phyloP scores from a whole-genome alignment of 2,113 vertebrate species.

The Oreochromis tanganicae region DNA sequence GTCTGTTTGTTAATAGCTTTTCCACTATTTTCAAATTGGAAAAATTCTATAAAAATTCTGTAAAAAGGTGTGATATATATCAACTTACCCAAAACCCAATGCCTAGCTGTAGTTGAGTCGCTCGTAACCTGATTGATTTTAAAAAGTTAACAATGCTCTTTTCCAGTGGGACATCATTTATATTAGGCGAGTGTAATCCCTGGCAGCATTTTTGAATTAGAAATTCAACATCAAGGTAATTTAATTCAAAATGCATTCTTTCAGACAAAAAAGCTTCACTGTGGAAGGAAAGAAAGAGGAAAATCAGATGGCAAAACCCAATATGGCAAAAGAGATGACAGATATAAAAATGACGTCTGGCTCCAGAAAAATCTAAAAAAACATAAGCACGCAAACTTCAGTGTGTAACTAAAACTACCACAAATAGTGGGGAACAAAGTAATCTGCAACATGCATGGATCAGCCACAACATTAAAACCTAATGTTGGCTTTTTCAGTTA shows the following conservation, averaged over 20 bases:
- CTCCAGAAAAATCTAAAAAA: background rate
- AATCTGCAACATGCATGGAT: background rate
- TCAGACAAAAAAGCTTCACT: background rate
- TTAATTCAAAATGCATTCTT: background rate
- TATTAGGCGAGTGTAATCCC: background rate
- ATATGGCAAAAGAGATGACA: background rate
- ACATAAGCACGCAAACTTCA: background rate
- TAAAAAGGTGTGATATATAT: background rate
- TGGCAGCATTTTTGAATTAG: background rate
- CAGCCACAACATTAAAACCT: background rate
- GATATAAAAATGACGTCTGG: background rate
- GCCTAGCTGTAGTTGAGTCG: background rate
- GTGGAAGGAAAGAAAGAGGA: background rate
- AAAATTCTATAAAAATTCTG: background rate
- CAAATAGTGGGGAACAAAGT: background rate
- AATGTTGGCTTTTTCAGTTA: background rate
- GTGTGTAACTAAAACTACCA: background rate
- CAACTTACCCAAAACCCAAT: background rate
- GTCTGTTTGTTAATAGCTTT: background rate
- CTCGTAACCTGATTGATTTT: background rate
- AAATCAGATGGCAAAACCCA: background rate
- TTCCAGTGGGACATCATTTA: background rate
- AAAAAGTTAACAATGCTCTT: background rate
- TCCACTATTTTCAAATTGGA: background rate
- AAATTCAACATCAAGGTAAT: background rate